Base-by-base conservation (phyloP, 2,113 vertebrate species). In the Thomomys bottae region DNA sequence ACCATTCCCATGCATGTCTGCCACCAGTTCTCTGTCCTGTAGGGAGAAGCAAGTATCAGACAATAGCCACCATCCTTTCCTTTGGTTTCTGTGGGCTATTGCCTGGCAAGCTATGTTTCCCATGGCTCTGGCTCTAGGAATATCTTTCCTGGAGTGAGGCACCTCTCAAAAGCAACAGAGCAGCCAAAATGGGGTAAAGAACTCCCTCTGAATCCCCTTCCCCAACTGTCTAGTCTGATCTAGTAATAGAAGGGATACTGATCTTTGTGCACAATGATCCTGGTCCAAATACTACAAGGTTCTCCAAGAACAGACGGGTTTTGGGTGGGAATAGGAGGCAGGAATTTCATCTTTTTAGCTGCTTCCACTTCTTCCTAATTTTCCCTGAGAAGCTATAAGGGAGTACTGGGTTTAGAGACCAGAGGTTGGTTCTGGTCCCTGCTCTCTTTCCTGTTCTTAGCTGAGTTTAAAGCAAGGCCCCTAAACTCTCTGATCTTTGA, bases 1-100 rank as follows among this genome's bases (percentile, higher is more conserved):
- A 97, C 85, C 64, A 95, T 75, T 89, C 63, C 94, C 95, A 93
- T 0, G 72, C 82, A 97, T 6, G 23, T 7, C 84, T 96, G 94
- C 76, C 68, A 91, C 15, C 90, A 71, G 4, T 63, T 89, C 86
- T 95, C 88, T 30, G 75, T 81, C 90, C 98, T 98, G 49, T 17
- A 97, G 93, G 94, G 18, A 92, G n/a, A 95, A 96, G 84, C 68
- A 81, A 73, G 38, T 59, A 1, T 75, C 45, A 84, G 88, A 79
- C 17, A 73, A 28, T 0, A 0, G 68, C 89, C 83, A 67, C 82
- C 15, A 0, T 20, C 45, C 59, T 66, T 38, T 6, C 67, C 86
- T 36, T 45, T 21, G 10, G 63, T 20, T 26, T 6, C 5, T 28
- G 6, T 10, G 30, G 7, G 28, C 93, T 38, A 3, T 4, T 67